phyloP scores from a whole-genome alignment of 2,113 vertebrate genomes.

The Oreochromis tanganicae region DNA sequence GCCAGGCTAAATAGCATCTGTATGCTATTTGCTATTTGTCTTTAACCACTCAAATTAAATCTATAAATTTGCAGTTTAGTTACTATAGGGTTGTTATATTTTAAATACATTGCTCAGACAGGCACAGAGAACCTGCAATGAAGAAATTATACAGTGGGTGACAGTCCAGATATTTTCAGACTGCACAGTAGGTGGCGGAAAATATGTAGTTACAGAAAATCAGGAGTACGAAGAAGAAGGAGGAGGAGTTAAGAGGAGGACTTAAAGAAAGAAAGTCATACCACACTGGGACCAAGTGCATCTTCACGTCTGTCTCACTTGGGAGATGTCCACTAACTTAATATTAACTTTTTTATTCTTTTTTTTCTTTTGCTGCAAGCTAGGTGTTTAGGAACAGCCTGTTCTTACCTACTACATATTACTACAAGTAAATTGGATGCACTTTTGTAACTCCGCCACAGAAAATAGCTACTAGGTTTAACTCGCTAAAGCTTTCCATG shows the following conservation, averaged over 20 bases:
- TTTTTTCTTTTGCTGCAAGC: background rate
- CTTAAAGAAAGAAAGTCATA: background rate
- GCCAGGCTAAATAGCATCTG: background rate
- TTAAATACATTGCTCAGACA: background rate
- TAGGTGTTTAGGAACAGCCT: background rate
- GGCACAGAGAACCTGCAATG: background rate
- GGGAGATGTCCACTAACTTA: accelerated
- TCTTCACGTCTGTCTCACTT: accelerated
- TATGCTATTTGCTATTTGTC: background rate
- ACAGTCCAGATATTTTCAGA: background rate
- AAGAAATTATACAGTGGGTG: background rate
- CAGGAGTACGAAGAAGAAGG: background rate
- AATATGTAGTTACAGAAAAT: background rate
- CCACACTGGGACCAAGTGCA: accelerated
- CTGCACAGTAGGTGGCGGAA: background rate
- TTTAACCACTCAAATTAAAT: background rate
- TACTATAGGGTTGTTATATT: background rate
- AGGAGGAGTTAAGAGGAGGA: background rate
- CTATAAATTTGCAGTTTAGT: background rate
- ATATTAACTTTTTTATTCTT: background rate
- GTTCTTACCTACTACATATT: background rate
- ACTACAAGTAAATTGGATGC: background rate
- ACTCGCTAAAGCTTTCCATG: background rate
- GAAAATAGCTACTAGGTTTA: background rate
- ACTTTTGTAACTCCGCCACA: background rate